Percentiles rank a stretch among this genome's conserved stretches.
Conservation (phyloP, 2,888 invertebrate species). For the Epiblema foenella region DNA sequence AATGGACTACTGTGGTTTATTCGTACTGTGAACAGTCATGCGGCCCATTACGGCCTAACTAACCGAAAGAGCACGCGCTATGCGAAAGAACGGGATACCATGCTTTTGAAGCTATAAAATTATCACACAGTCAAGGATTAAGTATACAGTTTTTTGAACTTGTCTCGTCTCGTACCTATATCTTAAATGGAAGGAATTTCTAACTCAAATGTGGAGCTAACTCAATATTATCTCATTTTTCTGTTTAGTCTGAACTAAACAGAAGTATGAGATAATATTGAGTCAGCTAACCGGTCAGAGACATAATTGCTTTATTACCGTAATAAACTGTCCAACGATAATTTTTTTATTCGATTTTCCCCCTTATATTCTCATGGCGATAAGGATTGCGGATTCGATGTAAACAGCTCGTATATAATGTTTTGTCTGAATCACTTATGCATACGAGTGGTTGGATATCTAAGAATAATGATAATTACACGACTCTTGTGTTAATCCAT, state of each 20-base stretch:
- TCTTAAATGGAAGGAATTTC: too few species aligned
- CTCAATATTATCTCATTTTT: conserved; percentile 26
- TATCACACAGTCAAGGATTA: too few species aligned
- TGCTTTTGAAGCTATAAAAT: too few species aligned
- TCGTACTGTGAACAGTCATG: too few species aligned
- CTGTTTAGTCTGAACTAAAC: too few species aligned
- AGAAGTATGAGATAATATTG: too few species aligned
- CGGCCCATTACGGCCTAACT: too few species aligned
- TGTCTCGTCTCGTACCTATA: too few species aligned
- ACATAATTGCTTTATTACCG: conserved; percentile 16
- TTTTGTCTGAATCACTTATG: conserved; percentile 8
- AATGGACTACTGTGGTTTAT: too few species aligned
- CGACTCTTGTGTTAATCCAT: conserved; percentile 1
- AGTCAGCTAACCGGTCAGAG: conserved; percentile 34
- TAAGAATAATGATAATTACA: conserved; percentile 13
- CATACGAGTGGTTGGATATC: background rate
- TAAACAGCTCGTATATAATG: background rate
- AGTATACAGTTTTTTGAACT: too few species aligned
- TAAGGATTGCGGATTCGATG: background rate
- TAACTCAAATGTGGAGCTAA: conserved; percentile 1
- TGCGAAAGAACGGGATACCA: too few species aligned
- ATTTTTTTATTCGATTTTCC: background rate
- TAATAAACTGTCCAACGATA: background rate
- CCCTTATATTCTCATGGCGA: background rate
- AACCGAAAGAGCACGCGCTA: too few species aligned